Evolutionary conservation across 1,140 invertebrate species (phyloP).

Genomic region (Atta cephalotes): DNA sequence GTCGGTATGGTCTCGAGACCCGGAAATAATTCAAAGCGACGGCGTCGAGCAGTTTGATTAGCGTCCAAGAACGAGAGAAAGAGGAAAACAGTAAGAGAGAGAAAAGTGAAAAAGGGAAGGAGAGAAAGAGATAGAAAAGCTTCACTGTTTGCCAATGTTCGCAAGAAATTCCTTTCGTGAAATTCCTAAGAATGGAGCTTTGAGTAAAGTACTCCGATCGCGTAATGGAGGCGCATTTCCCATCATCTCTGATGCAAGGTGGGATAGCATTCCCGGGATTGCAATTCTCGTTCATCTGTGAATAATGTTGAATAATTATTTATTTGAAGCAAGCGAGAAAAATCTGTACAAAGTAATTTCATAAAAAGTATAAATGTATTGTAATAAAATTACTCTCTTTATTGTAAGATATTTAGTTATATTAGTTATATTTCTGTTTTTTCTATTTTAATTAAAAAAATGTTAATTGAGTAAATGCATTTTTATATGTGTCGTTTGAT

Average conservation of each 20-base stretch:
- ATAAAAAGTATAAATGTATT: not conserved
- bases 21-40: slow-evolving; percentile 58
- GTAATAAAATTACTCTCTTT: not conserved
- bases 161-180: not conserved
- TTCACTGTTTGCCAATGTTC: slow-evolving; percentile 34
- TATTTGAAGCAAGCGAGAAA: not conserved
- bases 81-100: not conserved
- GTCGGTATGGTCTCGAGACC: slow-evolving; percentile 21
- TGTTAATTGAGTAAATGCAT: not conserved
- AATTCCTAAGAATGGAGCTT: slow-evolving; percentile 37
- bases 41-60: slow-evolving; percentile 52
- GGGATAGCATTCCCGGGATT: not conserved
- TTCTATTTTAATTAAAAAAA: not conserved
- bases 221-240: slow-evolving; percentile 1
- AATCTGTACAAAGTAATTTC: not conserved
- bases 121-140: not conserved
- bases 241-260: not conserved
- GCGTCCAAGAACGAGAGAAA: not conserved
- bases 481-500: not conserved
- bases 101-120: not conserved
- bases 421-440: not conserved
- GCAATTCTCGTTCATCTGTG: not conserved
- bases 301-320: slow-evolving; percentile 9
- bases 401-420: not conserved
- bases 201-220: slow-evolving; percentile 34